These are phyloP conservation scores for Heliconius charithonia DNA, from an alignment of 2,888 invertebrate species.

Conservation along the genomic window DNA sequence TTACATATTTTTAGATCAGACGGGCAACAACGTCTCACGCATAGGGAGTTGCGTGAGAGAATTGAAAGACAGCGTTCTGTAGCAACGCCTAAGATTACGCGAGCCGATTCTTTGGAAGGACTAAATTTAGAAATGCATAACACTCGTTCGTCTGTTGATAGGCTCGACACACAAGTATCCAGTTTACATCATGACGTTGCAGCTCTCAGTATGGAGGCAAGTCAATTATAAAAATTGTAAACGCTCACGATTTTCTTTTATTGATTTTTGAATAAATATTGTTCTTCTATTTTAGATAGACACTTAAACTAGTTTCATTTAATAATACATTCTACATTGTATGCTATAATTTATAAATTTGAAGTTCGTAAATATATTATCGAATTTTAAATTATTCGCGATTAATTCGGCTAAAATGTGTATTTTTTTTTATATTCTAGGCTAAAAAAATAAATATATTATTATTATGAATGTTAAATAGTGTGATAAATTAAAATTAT, in stretches of 20 bases:
- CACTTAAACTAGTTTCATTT: too few relatives aligned
- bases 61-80: slow-evolving; percentile 88
- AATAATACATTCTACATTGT: too few relatives aligned
- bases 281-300: too few relatives aligned
- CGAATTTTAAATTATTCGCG: not conserved
- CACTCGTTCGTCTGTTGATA: slow-evolving; percentile 85
- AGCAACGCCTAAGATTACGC: slow-evolving; percentile 80
- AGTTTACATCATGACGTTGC: slow-evolving; percentile 94
- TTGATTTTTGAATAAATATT: too few relatives aligned
- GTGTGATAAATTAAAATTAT: not conserved
- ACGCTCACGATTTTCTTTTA: not conserved
- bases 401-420: too few relatives aligned
- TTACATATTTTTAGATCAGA: slow-evolving; percentile 61
- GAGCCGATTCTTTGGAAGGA: slow-evolving; percentile 85
- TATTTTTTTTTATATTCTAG: too few relatives aligned
- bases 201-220: slow-evolving; percentile 91
- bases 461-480: too few relatives aligned
- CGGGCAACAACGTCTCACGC: slow-evolving; percentile 70
- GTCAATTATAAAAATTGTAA: slow-evolving; percentile 39
- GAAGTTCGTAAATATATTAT: not conserved
- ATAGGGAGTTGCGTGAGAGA: slow-evolving; percentile 84
- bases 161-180: slow-evolving; percentile 91
- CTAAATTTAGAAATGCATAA: slow-evolving; percentile 83
- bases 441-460: too few relatives aligned
- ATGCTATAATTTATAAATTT: too few relatives aligned